These are phyloP conservation scores for Ondatra zibethicus DNA, from an alignment of 2,113 vertebrate genomes.

Conservation along the genomic window DNA sequence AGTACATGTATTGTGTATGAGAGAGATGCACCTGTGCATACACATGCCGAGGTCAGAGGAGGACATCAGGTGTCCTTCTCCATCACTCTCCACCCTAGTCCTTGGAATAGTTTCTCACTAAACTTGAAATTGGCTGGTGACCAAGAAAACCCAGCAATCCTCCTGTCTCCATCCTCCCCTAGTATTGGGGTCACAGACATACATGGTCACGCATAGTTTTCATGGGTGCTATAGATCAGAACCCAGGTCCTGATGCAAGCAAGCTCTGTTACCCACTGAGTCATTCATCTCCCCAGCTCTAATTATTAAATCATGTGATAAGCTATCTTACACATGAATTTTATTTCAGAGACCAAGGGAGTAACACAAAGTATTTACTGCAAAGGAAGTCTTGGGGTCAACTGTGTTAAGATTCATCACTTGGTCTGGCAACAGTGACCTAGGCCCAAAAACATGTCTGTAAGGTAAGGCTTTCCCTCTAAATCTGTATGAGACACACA, in stretches of 20 bases:
- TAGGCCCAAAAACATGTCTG: background rate
- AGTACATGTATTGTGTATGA: background rate
- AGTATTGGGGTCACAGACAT: background rate
- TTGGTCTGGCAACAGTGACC: background rate
- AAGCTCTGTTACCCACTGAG: background rate
- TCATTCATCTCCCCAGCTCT: background rate
- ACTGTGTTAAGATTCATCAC: background rate
- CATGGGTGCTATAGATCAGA: background rate
- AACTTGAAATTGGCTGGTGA: background rate
- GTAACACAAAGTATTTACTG: background rate
- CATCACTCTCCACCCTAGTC: background rate
- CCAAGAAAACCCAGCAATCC: background rate
- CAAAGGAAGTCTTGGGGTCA: background rate
- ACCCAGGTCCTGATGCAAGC: background rate
- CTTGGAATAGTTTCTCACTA: too few relatives aligned
- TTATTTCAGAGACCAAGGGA: background rate
- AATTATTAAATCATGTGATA: background rate
- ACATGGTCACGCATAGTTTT: background rate
- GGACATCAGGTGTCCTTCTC: background rate
- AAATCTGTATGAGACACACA: background rate
- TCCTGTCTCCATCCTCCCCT: background rate
- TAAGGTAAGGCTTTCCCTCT: background rate
- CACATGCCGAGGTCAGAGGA: background rate
- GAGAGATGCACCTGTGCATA: background rate
- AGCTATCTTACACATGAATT: background rate